Percentiles rank a stretch among this genome's conserved stretches.
These are phyloP conservation scores for Eulemur albifrons DNA, from an alignment of 2,797 vertebrate species.

Conservation along the genomic window DNA sequence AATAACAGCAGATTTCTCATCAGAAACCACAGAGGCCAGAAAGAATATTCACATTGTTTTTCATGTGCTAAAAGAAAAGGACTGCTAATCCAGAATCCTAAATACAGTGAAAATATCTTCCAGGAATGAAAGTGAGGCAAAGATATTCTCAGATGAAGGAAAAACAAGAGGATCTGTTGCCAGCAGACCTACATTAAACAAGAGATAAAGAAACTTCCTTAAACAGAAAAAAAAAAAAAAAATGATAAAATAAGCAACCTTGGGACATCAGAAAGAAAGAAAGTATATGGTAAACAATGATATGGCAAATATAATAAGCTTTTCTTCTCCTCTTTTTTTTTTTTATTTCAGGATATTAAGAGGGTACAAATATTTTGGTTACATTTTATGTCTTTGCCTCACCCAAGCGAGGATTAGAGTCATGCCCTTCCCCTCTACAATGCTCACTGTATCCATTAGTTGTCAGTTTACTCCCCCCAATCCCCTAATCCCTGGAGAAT, in stretches of 20 bases:
- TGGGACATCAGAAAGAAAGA: neutral
- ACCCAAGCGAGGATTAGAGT: no score
- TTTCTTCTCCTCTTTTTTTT: neutral
- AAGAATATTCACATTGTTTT: neutral
- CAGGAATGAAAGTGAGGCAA: neutral
- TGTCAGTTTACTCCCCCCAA: no score
- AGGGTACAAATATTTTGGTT: no score
- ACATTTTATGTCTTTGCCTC: no score
- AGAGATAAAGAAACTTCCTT: neutral
- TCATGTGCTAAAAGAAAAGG: neutral
- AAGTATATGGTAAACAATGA: neutral
- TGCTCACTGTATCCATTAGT: no score
- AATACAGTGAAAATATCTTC: neutral
- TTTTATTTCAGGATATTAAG: no score
- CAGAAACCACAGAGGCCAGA: neutral
- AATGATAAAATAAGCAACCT: neutral
- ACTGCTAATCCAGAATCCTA: neutral
- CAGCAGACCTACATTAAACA: neutral
- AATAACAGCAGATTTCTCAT: neutral
- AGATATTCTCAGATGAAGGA: neutral
- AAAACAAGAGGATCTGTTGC: neutral
- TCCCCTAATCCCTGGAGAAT: no score
- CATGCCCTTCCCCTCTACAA: no score
- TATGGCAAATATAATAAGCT: neutral
- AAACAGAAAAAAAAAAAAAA: neutral